Percentiles rank a stretch among this genome's conserved stretches.
phyloP scores from a whole-genome alignment of 2,113 vertebrate genomes.

The Sakesphorus luctuosus region DNA sequence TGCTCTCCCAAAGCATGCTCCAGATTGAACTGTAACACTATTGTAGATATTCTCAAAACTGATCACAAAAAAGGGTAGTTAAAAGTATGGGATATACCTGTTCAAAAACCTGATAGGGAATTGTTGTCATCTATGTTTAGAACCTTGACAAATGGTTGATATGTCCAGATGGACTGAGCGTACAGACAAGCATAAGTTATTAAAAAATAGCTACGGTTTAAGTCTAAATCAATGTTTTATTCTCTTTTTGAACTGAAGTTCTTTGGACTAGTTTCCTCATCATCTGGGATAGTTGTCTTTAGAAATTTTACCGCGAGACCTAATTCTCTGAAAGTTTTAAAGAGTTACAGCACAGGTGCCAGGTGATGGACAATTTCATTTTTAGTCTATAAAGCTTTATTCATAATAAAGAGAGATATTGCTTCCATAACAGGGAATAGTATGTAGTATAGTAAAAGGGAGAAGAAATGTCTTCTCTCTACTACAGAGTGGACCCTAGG shows the following conservation, averaged over 20 bases:
- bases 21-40: not conserved
- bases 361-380: not conserved
- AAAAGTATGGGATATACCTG: not conserved
- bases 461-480: not conserved
- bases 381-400: not conserved
- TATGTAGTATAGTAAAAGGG: not conserved
- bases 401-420: not conserved
- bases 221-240: not conserved
- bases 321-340: not conserved
- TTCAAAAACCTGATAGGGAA: not conserved
- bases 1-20: not conserved
- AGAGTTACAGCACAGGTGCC: not conserved
- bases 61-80: not conserved
- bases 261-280: not conserved
- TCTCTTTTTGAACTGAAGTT: not conserved
- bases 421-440: not conserved
- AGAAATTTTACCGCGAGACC: not conserved
- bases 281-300: not conserved
- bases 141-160: not conserved
- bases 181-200: not conserved
- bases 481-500: not conserved
- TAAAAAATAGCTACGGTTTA: not conserved
- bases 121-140: not conserved
- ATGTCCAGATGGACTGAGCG: not conserved
- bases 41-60: not conserved